These are phyloP conservation scores for Seira sanloemensis DNA, from an alignment of 2,888 invertebrate species.

Conservation along the genomic window DNA sequence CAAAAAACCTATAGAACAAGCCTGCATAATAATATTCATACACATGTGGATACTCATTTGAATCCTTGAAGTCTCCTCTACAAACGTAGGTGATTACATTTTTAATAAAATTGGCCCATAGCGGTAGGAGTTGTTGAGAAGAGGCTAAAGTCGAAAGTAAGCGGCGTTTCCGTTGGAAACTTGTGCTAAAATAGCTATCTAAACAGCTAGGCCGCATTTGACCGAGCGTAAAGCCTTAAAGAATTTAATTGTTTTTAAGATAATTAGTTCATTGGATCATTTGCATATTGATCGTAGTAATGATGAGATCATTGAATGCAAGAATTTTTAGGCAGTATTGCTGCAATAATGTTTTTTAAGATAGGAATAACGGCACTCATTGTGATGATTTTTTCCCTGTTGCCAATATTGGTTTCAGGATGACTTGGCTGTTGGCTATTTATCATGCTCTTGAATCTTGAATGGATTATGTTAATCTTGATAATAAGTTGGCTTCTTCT, in stretches of 20 bases:
- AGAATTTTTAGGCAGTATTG: background rate
- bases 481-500: background rate
- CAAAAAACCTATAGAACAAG: background rate
- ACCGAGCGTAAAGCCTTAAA: too few relatives aligned
- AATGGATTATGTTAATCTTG: background rate
- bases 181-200: too few relatives aligned
- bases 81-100: too few relatives aligned
- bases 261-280: background rate
- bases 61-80: too few relatives aligned
- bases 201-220: too few relatives aligned
- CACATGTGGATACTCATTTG: too few relatives aligned
- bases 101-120: too few relatives aligned
- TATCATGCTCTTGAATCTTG: background rate
- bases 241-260: background rate
- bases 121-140: too few relatives aligned
- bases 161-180: too few relatives aligned
- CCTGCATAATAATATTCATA: too few relatives aligned
- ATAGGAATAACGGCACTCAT: background rate
- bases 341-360: background rate
- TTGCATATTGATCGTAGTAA: background rate
- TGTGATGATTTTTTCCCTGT: background rate
- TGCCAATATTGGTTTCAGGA: background rate
- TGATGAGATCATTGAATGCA: background rate
- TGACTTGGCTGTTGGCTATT: too few relatives aligned
- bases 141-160: background rate